Conservation (phyloP, 2,888 invertebrate genomes). For the Hyles lineata region DNA sequence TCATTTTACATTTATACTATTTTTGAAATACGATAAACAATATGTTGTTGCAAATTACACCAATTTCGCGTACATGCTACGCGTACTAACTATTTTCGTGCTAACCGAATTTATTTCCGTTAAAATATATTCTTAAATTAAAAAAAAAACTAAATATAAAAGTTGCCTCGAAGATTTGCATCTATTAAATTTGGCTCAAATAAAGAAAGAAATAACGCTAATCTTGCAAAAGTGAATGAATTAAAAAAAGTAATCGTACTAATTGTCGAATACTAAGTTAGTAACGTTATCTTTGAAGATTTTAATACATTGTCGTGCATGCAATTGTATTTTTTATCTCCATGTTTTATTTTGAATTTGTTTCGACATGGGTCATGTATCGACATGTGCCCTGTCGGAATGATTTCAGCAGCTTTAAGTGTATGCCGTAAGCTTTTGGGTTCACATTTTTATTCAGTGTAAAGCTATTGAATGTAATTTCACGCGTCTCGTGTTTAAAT, state of each 20-base stretch:
- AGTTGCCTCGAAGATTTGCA: constrained; percentile 38
- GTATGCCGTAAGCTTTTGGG: constrained; percentile 74
- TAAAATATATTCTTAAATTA: neutral
- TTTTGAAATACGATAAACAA: no score
- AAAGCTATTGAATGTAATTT: constrained; percentile 30
- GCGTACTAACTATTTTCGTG: no score
- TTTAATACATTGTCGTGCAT: constrained; percentile 75
- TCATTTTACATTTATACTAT: no score
- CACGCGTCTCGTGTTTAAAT: constrained; percentile 54
- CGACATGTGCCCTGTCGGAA: constrained; percentile 48
- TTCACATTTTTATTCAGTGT: constrained; percentile 64
- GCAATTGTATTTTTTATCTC: constrained; percentile 73
- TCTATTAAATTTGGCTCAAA: constrained; percentile 1
- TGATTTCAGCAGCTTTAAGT: constrained; percentile 74
- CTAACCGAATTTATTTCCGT: no score
- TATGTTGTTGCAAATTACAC: no score
- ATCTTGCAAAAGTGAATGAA: constrained; percentile 38
- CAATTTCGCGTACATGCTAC: no score
- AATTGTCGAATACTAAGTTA: constrained; percentile 34
- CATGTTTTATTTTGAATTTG: constrained; percentile 69
- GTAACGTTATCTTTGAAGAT: constrained; percentile 27
- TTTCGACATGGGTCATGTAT: constrained; percentile 48
- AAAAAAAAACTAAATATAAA: neutral
- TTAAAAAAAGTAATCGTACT: constrained; percentile 40
- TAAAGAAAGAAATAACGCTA: constrained; percentile 27